Conservation (phyloP, 2,113 vertebrate genomes). For the Menura novaehollandiae region DNA sequence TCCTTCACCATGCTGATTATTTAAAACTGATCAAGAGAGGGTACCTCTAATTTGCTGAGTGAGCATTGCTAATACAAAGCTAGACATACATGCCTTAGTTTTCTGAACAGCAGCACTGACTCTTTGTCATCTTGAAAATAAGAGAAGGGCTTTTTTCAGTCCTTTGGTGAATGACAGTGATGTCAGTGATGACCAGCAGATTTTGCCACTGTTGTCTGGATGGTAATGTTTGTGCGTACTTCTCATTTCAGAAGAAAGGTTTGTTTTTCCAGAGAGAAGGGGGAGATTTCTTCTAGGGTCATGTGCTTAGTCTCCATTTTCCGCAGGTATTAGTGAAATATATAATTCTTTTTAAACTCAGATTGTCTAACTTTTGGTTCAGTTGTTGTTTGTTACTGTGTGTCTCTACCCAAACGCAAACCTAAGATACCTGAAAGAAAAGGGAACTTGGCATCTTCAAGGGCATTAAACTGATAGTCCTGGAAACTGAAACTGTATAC, state of each 20-base stretch:
- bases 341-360: background rate
- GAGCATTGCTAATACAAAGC: background rate
- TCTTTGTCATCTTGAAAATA: constrained; percentile 12
- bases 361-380: background rate
- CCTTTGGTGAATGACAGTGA: background rate
- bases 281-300: background rate
- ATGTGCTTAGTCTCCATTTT: background rate
- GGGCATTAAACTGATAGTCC: background rate
- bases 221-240: background rate
- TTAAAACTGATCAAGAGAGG: background rate
- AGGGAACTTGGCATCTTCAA: background rate
- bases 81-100: background rate
- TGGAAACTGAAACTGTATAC: constrained; percentile 32
- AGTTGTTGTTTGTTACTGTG: background rate
- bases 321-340: background rate
- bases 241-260: background rate
- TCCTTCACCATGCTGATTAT: background rate
- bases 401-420: background rate
- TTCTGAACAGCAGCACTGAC: background rate
- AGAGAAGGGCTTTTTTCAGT: background rate
- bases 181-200: background rate
- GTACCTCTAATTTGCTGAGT: background rate
- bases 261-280: background rate
- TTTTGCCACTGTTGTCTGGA: background rate
- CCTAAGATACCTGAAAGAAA: background rate